These are phyloP conservation scores for Lepilemur ruficaudatus DNA, from an alignment of 2,797 vertebrate genomes.

Conservation along the genomic window DNA sequence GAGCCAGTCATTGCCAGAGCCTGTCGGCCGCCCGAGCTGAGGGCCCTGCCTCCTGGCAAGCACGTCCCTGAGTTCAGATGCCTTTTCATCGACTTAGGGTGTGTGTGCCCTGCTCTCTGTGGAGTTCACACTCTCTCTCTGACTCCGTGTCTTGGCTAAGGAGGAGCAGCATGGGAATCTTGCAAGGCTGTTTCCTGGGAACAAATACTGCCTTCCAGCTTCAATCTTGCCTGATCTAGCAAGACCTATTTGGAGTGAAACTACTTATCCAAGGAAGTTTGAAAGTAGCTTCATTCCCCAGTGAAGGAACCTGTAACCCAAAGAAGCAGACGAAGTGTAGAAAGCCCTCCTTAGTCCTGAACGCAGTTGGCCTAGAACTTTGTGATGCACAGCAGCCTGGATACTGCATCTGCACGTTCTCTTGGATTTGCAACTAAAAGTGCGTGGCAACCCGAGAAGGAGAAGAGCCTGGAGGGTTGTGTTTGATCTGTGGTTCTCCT, in stretches of 20 bases:
- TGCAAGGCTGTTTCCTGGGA: background rate
- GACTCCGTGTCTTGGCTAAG: background rate
- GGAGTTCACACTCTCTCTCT: background rate
- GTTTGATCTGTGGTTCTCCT: background rate
- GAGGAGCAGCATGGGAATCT: background rate
- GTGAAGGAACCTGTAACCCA: background rate
- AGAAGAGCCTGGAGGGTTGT: too few relatives aligned
- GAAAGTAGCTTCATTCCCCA: background rate
- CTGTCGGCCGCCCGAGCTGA: accelerated
- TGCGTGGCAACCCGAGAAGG: accelerated
- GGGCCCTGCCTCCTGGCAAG: accelerated
- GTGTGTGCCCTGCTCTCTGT: background rate
- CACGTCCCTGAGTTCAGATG: background rate
- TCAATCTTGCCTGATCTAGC: background rate
- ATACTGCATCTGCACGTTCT: accelerated
- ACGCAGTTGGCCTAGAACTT: accelerated
- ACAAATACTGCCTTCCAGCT: background rate
- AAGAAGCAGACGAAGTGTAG: too few relatives aligned
- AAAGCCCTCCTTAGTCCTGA: background rate
- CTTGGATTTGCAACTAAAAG: background rate
- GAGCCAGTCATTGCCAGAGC: background rate
- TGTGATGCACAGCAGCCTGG: background rate
- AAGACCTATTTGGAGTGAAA: background rate
- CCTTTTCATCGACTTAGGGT: background rate
- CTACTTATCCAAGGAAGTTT: background rate